A percentile compares a stretch with the other conserved stretches of the same genome.
These are phyloP conservation scores for Eupristina koningsbergeri DNA, from an alignment of 1,140 invertebrate species.

Conservation along the genomic window DNA sequence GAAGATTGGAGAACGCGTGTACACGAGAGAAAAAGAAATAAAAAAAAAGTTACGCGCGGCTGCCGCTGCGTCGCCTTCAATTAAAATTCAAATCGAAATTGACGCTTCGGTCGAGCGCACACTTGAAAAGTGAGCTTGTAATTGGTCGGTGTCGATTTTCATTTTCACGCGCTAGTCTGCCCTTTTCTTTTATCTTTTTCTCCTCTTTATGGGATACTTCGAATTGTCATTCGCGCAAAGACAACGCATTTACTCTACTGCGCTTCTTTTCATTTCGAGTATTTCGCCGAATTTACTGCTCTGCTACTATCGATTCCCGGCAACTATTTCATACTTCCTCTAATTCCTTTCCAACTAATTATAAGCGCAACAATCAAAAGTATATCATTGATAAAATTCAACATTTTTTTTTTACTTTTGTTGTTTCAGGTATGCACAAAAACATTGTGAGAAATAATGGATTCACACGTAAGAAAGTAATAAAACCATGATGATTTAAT, in stretches of 20 bases:
- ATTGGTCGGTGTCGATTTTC: constrained; percentile 43
- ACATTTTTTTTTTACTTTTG: no score
- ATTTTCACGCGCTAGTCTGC: constrained; percentile 32
- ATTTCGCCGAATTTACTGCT: neutral
- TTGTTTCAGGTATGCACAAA: no score
- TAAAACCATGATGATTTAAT: no score
- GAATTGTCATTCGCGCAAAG: neutral
- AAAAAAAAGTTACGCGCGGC: constrained; percentile 11
- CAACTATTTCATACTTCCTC: no score
- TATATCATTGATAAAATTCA: no score
- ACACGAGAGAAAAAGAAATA: constrained; percentile 4
- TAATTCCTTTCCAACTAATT: no score
- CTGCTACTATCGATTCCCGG: no score
- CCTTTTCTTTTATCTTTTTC: neutral
- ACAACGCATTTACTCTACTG: neutral
- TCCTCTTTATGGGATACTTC: neutral
- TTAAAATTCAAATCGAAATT: constrained; percentile 45
- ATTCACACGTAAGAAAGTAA: no score
- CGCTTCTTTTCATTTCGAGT: neutral
- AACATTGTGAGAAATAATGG: no score
- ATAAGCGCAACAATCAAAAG: no score
- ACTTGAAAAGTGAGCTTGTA: constrained; percentile 41
- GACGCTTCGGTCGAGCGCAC: constrained; percentile 27
- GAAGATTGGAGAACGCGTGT: constrained; percentile 13
- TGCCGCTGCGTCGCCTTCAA: constrained; percentile 16